A percentile compares a stretch with the other conserved stretches of the same genome.
Evolutionary conservation across 1,140 invertebrate genomes (phyloP).

Genomic region (Drosophila kurseongensis): DNA sequence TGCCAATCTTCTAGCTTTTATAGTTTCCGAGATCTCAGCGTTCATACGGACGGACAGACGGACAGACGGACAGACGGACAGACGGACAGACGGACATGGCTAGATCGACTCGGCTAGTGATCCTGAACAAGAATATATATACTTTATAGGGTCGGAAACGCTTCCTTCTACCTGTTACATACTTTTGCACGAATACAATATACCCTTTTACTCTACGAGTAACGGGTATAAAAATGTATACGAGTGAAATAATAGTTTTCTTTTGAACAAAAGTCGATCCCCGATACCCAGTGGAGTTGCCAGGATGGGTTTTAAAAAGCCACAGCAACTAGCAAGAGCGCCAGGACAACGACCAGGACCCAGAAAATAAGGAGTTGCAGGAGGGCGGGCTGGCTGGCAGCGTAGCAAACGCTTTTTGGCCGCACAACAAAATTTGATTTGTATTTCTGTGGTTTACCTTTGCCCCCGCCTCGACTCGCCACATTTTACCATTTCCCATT

Average conservation of each 20-base stretch:
- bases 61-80: too few relatives aligned
- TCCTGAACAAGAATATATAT: too few relatives aligned
- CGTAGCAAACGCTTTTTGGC: constrained; percentile 71
- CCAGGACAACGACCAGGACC: constrained; percentile 37
- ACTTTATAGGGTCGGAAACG: too few relatives aligned
- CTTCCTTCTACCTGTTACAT: too few relatives aligned
- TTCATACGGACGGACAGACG: too few relatives aligned
- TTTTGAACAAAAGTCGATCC: neutral
- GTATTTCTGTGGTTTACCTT: constrained; percentile 83
- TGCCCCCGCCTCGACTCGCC: constrained; percentile 47
- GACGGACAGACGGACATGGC: too few relatives aligned
- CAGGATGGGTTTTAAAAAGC: constrained; percentile 21
- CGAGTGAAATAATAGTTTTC: neutral
- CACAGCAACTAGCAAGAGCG: constrained; percentile 30
- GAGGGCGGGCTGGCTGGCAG: neutral
- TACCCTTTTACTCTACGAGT: too few relatives aligned
- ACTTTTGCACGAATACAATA: too few relatives aligned
- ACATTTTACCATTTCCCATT: neutral
- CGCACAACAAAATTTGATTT: constrained; percentile 83
- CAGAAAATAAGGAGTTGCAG: neutral
- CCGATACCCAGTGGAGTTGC: neutral
- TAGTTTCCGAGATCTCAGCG: too few relatives aligned
- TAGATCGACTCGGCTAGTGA: too few relatives aligned
- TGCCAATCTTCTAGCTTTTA: too few relatives aligned
- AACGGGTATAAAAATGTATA: neutral